Conservation (phyloP, 2,888 invertebrate genomes). For the Andrena chrysosceles region DNA sequence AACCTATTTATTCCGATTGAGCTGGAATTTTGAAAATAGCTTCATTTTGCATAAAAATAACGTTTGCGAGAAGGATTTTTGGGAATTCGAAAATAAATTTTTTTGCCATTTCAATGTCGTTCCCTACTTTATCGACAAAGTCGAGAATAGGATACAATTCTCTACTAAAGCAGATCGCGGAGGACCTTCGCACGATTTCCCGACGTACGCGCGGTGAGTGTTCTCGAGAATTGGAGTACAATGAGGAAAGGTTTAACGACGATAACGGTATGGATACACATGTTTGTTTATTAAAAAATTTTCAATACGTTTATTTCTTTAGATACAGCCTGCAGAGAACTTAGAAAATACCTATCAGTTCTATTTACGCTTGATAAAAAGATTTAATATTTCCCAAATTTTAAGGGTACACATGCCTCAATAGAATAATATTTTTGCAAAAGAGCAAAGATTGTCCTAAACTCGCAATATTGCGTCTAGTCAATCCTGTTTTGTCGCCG, state of each 20-base stretch:
- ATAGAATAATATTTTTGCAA: constrained; percentile 91
- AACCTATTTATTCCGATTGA: too few relatives aligned
- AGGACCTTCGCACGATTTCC: constrained; percentile 88
- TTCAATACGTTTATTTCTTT: constrained; percentile 25
- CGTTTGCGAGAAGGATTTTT: too few relatives aligned
- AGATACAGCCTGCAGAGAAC: constrained; percentile 84
- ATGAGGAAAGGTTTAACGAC: constrained; percentile 81
- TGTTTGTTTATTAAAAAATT: background rate
- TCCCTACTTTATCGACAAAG: too few relatives aligned
- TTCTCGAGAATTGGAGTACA: constrained; percentile 87
- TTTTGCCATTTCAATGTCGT: too few relatives aligned
- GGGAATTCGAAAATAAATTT: too few relatives aligned
- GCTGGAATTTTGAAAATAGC: too few relatives aligned
- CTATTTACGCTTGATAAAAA: constrained; percentile 83
- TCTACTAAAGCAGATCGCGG: constrained; percentile 89
- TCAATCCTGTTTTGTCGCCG: constrained; percentile 94
- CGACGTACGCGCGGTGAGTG: constrained; percentile 90
- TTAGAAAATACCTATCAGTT: constrained; percentile 84
- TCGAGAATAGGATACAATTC: too few relatives aligned
- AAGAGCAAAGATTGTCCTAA: constrained; percentile 87
- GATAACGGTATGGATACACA: background rate
- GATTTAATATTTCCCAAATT: too few relatives aligned
- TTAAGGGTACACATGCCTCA: constrained; percentile 88
- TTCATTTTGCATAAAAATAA: too few relatives aligned
- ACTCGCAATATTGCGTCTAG: constrained; percentile 90